Percentiles rank a stretch among this genome's conserved stretches.
Conservation (phyloP, 1,140 invertebrate species). For the Zaprionus capensis region DNA sequence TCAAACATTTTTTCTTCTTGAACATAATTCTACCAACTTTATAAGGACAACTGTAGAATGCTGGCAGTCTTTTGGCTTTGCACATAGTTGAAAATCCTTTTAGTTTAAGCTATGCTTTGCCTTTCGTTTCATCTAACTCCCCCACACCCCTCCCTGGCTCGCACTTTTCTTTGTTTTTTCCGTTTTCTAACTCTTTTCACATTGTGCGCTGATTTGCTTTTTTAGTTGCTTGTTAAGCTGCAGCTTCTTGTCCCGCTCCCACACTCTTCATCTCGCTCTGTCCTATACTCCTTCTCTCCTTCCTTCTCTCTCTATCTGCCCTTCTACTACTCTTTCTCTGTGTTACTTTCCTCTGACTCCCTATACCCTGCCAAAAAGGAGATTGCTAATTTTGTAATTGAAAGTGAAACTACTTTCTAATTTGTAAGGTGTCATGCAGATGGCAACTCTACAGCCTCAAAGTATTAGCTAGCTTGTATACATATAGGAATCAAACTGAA, state of each 20-base stretch:
- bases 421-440: too few species aligned
- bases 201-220: constrained; percentile 72
- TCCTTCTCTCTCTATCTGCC: too few species aligned
- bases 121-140: neutral
- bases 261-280: neutral
- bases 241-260: constrained; percentile 50
- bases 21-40: neutral
- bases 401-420: too few species aligned
- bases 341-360: neutral
- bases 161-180: constrained; percentile 13
- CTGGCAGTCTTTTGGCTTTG: constrained; percentile 11
- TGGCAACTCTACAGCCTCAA: too few species aligned
- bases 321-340: neutral
- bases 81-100: constrained; percentile 47
- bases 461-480: too few species aligned
- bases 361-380: neutral
- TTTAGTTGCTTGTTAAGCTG: constrained; percentile 72
- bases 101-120: constrained; percentile 43
- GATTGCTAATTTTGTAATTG: too few species aligned
- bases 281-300: neutral
- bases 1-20: neutral
- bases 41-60: neutral
- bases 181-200: constrained; percentile 61
- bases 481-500: too few species aligned
- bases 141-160: constrained; percentile 6